These are phyloP conservation scores for Penaeus japonicus DNA, from an alignment of 1,140 invertebrate species.

Conservation along the genomic window DNA sequence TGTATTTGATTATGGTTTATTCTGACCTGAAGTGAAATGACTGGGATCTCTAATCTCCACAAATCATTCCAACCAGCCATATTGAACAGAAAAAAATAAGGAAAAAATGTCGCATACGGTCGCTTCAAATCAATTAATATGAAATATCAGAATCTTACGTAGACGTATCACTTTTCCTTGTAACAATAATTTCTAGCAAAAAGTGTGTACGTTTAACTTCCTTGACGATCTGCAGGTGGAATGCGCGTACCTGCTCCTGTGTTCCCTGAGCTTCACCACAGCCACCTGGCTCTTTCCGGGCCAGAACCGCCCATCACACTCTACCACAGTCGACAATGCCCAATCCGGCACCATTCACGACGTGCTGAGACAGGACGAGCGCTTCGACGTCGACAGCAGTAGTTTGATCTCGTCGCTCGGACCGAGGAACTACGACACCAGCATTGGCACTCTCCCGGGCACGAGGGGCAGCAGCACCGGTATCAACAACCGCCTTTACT, in stretches of 20 bases:
- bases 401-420: background rate
- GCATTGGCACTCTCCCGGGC: background rate
- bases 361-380: background rate
- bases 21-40: too few species aligned
- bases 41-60: too few species aligned
- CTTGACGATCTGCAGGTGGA: background rate
- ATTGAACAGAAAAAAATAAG: too few species aligned
- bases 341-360: background rate
- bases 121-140: too few species aligned
- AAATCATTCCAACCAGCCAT: too few species aligned
- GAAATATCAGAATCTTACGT: too few species aligned
- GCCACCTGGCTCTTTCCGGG: background rate
- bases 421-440: background rate
- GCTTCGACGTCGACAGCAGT: background rate
- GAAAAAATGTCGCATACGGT: too few species aligned
- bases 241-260: background rate
- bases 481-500: background rate
- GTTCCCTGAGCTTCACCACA: background rate
- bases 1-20: too few species aligned
- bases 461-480: background rate
- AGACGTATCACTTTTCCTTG: too few species aligned
- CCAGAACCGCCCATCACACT: background rate
- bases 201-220: too few species aligned
- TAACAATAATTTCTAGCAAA: background rate
- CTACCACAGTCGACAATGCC: background rate